A percentile compares a stretch with the other conserved stretches of the same genome.
phyloP scores from a whole-genome alignment of 2,888 invertebrate genomes.

The Polymixis flavicincta region DNA sequence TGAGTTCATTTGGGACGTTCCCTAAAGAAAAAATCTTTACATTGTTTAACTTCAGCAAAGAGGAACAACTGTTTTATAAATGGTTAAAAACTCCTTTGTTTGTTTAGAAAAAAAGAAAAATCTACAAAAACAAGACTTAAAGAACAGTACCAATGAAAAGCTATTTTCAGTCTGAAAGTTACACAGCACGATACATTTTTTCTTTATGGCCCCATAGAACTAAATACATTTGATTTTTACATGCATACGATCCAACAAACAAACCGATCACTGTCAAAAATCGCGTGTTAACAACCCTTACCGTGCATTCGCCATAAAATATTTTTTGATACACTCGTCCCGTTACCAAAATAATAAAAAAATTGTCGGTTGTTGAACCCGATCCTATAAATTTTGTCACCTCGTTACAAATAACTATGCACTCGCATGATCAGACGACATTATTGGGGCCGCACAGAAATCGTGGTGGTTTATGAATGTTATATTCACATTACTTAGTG shows the following conservation, averaged over 20 bases:
- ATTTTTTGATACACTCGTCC: slow-evolving; percentile 18
- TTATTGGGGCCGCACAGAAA: slow-evolving; percentile 67
- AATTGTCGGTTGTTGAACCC: slow-evolving; percentile 51
- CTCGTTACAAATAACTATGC: slow-evolving; percentile 66
- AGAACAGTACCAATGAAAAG: no score
- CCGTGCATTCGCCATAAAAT: slow-evolving; percentile 26
- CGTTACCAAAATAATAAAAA: slow-evolving; percentile 28
- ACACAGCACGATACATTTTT: neutral
- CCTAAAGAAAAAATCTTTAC: no score
- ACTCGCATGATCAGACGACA: slow-evolving; percentile 71
- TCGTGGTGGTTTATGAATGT: slow-evolving; percentile 54
- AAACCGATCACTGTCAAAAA: slow-evolving; percentile 47
- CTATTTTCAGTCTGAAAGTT: neutral
- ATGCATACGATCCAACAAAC: slow-evolving; percentile 40
- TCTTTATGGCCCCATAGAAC: neutral
- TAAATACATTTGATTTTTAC: slow-evolving; percentile 22
- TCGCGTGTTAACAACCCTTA: slow-evolving; percentile 49
- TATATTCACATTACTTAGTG: slow-evolving; percentile 49
- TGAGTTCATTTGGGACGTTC: no score
- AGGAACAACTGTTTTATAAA: neutral
- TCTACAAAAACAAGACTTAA: no score
- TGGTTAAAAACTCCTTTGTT: neutral
- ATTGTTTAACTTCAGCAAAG: no score
- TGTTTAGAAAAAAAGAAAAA: neutral
- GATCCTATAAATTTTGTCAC: slow-evolving; percentile 67